phyloP scores from a whole-genome alignment of 2,797 vertebrate species.

The Hippopotamyrus pictus region DNA sequence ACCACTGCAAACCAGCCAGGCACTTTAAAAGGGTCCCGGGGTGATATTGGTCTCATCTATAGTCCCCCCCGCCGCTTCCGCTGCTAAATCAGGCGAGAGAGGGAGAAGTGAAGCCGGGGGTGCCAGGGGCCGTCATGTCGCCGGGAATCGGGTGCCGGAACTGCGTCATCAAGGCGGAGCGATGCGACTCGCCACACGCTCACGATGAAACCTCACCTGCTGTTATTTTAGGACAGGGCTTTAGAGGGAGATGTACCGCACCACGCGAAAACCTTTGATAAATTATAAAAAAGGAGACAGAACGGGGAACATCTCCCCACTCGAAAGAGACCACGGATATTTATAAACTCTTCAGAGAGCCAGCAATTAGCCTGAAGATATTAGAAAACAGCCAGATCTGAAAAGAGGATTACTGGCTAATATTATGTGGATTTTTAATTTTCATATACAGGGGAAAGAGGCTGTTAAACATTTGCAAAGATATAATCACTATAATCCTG shows the following conservation, averaged over 20 bases:
- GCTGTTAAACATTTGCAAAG: conserved; percentile 8
- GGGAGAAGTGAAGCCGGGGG: not conserved
- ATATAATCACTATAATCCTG: conserved; percentile 7
- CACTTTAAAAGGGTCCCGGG: not conserved
- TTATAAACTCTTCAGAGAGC: conserved; percentile 19
- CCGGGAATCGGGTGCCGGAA: not conserved
- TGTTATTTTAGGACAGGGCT: not conserved
- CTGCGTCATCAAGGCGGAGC: not conserved
- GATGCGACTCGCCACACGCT: not conserved
- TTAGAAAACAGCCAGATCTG: not conserved
- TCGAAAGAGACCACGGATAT: conserved; percentile 10
- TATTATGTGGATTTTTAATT: not conserved
- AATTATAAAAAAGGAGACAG: conserved; percentile 11
- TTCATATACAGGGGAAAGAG: not conserved
- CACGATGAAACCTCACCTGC: not conserved
- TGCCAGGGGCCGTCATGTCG: not conserved
- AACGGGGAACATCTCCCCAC: not conserved
- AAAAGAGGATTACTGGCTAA: conserved; percentile 11
- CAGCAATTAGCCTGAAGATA: conserved; percentile 1
- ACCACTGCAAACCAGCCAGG: not conserved
- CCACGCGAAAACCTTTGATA: not conserved
- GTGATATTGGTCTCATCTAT: not conserved
- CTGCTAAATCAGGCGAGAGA: not conserved
- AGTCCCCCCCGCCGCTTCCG: not conserved
- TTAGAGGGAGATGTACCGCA: not conserved